Evolutionary conservation across 2,888 invertebrate species (phyloP), one percentile per base, ranked within the genome.

Genomic region (Petrophora chlorosata): DNA sequence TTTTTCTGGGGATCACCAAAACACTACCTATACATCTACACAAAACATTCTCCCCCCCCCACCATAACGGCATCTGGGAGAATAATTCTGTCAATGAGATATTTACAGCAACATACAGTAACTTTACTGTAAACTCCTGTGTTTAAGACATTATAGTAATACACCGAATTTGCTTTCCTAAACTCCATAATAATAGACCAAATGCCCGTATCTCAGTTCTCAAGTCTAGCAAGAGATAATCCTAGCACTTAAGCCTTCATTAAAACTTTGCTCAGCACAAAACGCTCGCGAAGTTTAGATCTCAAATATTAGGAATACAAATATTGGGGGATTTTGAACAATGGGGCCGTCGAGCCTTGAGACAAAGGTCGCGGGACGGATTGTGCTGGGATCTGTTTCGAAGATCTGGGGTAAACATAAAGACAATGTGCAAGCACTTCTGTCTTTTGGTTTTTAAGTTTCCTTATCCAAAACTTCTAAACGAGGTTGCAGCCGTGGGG

Each of bases 341-440:
- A 49, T 49, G 22, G 43, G 30, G 22, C 34, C 5, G 16, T 23
- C 8, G 13, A 33, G 12, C 22, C 17, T 48, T 16, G 12, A 41
- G 30, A 43, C 43, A 34, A 38, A 32, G 36, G 39, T 39, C 14
- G 39, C 13, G 28, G 9, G 28, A 26, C 3, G 28, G 14, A 26
- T 26, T 33, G 7, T n/a, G 17, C 17, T 5, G 17, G 28, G 22
- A 34, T 17, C 15, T 9, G 19, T 32, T 34, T 28, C 10, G 22
- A 43, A n/a, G 30, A 29, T 19, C 35, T 35, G 10, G 26, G 13
- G 32, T 13, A 17, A 26, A 17, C 26, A 10, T 75, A 70, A 63
- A 75, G 75, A 28, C 10, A 28, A 7, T 1, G n/a, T n/a, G n/a
- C n/a, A 23, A 3, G 2, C n/a, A 23, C n/a, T n/a, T 23, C 22